Conservation (phyloP, 1,140 invertebrate genomes). For the Cecropterus lyciades region DNA sequence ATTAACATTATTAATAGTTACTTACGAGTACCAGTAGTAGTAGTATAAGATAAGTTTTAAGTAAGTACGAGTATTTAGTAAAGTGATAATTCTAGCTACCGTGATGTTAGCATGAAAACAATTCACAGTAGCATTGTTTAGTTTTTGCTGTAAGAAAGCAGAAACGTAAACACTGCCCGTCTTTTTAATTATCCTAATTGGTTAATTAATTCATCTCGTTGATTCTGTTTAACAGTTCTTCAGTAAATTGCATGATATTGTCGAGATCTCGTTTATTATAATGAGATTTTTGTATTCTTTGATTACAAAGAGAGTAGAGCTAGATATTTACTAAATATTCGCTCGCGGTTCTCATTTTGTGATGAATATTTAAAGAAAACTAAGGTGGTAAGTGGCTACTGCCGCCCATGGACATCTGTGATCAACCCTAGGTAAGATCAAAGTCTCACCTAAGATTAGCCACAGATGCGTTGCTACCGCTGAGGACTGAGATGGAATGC, state of each 20-base stretch:
- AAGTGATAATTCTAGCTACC: neutral
- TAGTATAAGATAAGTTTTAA: too few relatives aligned
- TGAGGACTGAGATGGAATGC: too few relatives aligned
- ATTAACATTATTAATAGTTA: too few relatives aligned
- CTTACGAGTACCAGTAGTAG: too few relatives aligned
- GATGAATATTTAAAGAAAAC: too few relatives aligned
- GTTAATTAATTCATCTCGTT: conserved; percentile 30
- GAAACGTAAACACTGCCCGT: conserved; percentile 9
- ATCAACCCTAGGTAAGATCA: too few relatives aligned
- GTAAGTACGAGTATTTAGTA: too few relatives aligned
- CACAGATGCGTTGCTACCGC: too few relatives aligned
- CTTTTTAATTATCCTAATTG: conserved; percentile 25
- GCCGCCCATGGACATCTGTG: too few relatives aligned
- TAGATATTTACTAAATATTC: neutral
- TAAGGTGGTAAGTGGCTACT: too few relatives aligned
- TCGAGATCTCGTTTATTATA: conserved; percentile 19
- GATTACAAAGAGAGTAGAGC: too few relatives aligned
- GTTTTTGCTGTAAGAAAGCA: conserved; percentile 21
- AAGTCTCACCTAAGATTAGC: too few relatives aligned
- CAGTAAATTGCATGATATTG: conserved; percentile 14
- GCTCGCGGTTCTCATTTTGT: neutral
- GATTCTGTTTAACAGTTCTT: conserved; percentile 12
- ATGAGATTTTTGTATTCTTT: conserved; percentile 1
- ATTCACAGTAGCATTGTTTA: neutral
- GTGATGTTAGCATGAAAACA: neutral